A percentile compares a stretch with the other conserved stretches of the same genome.
phyloP scores from a whole-genome alignment of 2,888 invertebrate genomes.

The Drosophila diplacantha region DNA sequence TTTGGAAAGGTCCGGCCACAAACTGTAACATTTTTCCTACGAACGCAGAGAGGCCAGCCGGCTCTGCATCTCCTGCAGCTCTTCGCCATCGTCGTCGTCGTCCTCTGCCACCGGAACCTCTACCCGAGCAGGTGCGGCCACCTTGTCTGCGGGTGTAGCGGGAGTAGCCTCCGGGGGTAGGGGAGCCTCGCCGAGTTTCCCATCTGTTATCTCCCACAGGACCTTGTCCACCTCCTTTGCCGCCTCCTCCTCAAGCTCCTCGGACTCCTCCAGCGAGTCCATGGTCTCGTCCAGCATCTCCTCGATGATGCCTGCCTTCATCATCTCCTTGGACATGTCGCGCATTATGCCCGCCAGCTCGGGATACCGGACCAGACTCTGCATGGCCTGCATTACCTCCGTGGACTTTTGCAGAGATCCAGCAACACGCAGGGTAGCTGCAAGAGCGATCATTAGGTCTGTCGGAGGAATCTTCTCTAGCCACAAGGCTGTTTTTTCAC shows the following conservation, averaged over 20 bases:
- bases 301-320: slow-evolving; percentile 98
- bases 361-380: slow-evolving; percentile 91
- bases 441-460: slow-evolving; percentile 29
- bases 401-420: slow-evolving; percentile 96
- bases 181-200: slow-evolving; percentile 94
- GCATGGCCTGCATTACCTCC: slow-evolving; percentile 99
- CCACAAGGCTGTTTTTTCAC: slow-evolving; percentile 38
- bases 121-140: slow-evolving; percentile 79
- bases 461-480: no score
- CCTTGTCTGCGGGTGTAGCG: slow-evolving; percentile 81
- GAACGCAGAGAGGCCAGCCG: slow-evolving; percentile 92
- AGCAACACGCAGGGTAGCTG: slow-evolving; percentile 95
- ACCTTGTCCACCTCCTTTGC: slow-evolving; percentile 96
- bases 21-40: slow-evolving; percentile 78
- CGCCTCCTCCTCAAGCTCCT: slow-evolving; percentile 97
- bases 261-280: slow-evolving; percentile 93
- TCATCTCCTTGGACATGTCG: slow-evolving; percentile 99
- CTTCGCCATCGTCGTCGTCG: slow-evolving; percentile 84
- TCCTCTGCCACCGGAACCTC: slow-evolving; percentile 60
- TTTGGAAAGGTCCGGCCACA: slow-evolving; percentile 26
- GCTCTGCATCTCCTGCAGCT: slow-evolving; percentile 94
- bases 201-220: slow-evolving; percentile 93
- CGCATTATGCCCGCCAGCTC: slow-evolving; percentile 98
- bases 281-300: slow-evolving; percentile 99
- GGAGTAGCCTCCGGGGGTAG: slow-evolving; percentile 84